Conservation (phyloP, 2,113 vertebrate genomes). For the Tympanuchus pallidicinctus region DNA sequence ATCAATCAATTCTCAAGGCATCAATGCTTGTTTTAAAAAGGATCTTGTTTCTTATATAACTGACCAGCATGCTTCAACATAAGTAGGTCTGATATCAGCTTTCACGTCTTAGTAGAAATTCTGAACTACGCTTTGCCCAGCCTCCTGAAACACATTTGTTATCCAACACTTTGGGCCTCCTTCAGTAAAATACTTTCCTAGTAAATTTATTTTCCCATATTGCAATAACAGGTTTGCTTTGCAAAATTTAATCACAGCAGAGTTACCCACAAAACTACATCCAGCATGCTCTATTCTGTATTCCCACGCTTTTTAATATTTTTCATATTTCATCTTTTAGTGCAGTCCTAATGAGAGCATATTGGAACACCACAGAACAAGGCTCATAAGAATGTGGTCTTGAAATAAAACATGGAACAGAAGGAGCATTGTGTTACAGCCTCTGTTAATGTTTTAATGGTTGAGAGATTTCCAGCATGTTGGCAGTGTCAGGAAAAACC, state of each 20-base stretch:
- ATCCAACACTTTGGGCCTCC: not conserved
- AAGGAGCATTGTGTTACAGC: constrained; percentile 62
- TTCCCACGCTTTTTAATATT: constrained; percentile 68
- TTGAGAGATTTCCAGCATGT: constrained; percentile 70
- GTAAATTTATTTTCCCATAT: constrained; percentile 32
- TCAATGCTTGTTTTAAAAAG: constrained; percentile 7
- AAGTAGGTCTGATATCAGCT: not conserved
- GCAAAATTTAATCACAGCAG: not conserved
- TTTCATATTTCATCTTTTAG: constrained; percentile 70
- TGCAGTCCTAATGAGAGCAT: constrained; percentile 58
- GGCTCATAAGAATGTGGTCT: constrained; percentile 50
- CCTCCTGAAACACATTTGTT: not conserved
- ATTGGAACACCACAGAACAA: constrained; percentile 62
- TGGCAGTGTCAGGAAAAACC: constrained; percentile 66
- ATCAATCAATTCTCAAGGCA: not conserved
- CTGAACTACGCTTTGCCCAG: not conserved
- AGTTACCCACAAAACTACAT: constrained; percentile 28
- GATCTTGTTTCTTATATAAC: not conserved
- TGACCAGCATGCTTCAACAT: not conserved
- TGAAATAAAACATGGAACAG: constrained; percentile 63
- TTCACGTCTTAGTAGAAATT: constrained; percentile 15
- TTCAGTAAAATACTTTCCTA: not conserved
- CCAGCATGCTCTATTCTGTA: constrained; percentile 3
- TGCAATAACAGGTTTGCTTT: constrained; percentile 34
- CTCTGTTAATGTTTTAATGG: constrained; percentile 74